Evolutionary conservation across 2,797 vertebrate genomes (phyloP), one percentile per base, ranked within the genome.

Genomic region (Alosa sapidissima): DNA sequence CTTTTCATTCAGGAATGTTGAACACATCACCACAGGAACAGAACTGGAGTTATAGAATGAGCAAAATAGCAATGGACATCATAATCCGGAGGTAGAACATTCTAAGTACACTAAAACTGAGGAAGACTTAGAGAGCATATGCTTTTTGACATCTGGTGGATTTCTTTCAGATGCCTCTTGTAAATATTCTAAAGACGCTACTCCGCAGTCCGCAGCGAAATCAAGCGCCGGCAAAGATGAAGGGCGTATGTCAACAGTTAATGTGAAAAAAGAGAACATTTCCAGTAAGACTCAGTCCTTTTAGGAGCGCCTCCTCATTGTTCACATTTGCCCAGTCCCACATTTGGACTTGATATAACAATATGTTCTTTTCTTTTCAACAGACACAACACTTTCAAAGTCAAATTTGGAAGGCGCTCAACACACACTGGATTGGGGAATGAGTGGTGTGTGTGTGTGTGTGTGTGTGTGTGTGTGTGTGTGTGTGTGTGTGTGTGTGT

Each of bases 291-390:
- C 55, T 81, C 45, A 75, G 33, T 36, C 33, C 68, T 41, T 82
- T 36, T 6, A 55, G 85, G 55, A 52, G 60, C 78, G 86, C 83
- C 89, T 91, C 89, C 84, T 89, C 87, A 89, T 91, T 86, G 41
- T 89, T 90, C 81, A 49, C 28, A 72, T 89, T 87, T 90, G 87
- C 85, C 86, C 83, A 86, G 85, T 90, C 41, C 83, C 81, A 88
- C 88, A 90, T 91, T 93, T 92, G 90, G 91, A 88, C 86, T 84
- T 87, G 49, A 89, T 81, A 88, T 84, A 87, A 88, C 78, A 81
- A 60, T 52, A 52, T 87, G 83, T 86, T 91, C 55, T 87, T 86
- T 90, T 51, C 52, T 49, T 81, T 83, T 83, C 85, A 88, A 65
- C 81, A 83, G 81, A 78, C 81, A 58, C 54, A n/a, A 84, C 21